Percentiles rank a stretch among this genome's conserved stretches.
Evolutionary conservation across 1,140 invertebrate genomes (phyloP).

Genomic region (Eupeodes corollae): DNA sequence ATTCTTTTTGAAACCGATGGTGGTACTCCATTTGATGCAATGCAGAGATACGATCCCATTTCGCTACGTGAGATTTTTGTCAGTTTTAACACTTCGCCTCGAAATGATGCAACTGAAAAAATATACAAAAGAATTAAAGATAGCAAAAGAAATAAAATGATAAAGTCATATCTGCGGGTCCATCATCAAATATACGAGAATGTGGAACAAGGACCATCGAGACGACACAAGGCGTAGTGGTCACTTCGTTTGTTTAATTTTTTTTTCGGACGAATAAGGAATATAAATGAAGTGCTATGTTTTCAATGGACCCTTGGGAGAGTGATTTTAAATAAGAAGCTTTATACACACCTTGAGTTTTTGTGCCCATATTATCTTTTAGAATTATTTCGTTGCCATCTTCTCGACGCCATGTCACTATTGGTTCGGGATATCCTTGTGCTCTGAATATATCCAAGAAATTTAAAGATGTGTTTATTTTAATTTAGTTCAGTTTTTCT

Average conservation of each 20-base stretch:
- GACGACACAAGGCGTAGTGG: too few relatives aligned
- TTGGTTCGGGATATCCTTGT: slow-evolving; percentile 68
- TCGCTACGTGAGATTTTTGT: slow-evolving; percentile 71
- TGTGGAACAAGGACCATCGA: too few relatives aligned
- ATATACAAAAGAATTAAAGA: slow-evolving; percentile 9
- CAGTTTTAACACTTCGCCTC: slow-evolving; percentile 63
- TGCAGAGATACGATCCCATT: slow-evolving; percentile 81
- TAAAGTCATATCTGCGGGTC: background rate
- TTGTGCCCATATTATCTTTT: slow-evolving; percentile 48
- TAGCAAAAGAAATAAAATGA: slow-evolving; percentile 1
- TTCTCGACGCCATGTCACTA: slow-evolving; percentile 76
- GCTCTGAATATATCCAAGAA: slow-evolving; percentile 42
- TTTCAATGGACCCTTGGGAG: background rate
- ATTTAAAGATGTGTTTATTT: too few relatives aligned
- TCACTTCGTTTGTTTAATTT: too few relatives aligned
- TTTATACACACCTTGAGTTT: slow-evolving; percentile 47
- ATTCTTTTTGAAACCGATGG: slow-evolving; percentile 75
- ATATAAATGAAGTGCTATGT: too few relatives aligned
- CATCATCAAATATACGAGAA: too few relatives aligned
- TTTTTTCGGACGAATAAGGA: too few relatives aligned
- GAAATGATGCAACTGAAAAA: slow-evolving; percentile 46
- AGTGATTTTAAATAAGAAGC: background rate
- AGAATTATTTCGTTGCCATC: slow-evolving; percentile 70
- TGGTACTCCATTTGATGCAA: slow-evolving; percentile 69
- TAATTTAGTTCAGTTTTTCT: too few relatives aligned